These are phyloP conservation scores for Delichon dasypus DNA, from an alignment of 2,797 vertebrate species.

Conservation along the genomic window DNA sequence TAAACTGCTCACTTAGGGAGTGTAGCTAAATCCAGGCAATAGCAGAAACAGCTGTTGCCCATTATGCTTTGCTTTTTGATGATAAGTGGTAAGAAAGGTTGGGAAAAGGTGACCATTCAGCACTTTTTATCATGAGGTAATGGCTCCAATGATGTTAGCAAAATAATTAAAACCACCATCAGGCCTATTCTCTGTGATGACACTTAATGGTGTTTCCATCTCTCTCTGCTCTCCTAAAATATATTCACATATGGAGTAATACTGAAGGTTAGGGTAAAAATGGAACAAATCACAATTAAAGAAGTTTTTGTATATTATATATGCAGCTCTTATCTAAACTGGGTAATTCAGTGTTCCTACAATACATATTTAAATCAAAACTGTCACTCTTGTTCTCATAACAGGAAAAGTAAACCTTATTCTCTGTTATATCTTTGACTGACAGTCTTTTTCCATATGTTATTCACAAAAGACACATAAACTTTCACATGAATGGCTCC, in stretches of 20 bases:
- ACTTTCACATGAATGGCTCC: background rate
- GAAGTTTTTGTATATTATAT: conserved; percentile 10
- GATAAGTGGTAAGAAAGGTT: conserved; percentile 58
- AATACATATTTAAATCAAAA: background rate
- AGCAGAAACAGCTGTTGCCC: conserved; percentile 53
- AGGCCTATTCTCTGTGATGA: conserved; percentile 9
- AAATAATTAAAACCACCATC: conserved; percentile 38
- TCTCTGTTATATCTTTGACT: background rate
- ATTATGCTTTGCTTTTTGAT: conserved; percentile 57
- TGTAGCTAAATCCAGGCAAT: background rate
- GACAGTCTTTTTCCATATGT: background rate
- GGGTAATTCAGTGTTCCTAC: background rate
- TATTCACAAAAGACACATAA: background rate
- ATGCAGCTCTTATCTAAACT: background rate
- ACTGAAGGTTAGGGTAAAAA: background rate
- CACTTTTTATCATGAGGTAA: conserved; percentile 49
- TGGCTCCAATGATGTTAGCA: conserved; percentile 2
- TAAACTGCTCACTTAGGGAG: conserved; percentile 32
- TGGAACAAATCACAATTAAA: conserved; percentile 25
- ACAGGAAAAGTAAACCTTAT: background rate
- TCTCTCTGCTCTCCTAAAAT: background rate
- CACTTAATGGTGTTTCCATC: background rate
- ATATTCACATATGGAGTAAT: conserved; percentile 11
- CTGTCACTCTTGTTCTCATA: background rate
- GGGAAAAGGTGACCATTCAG: conserved; percentile 39